These are phyloP conservation scores for Xenus cinereus DNA, from an alignment of 2,113 vertebrate genomes.

Conservation along the genomic window DNA sequence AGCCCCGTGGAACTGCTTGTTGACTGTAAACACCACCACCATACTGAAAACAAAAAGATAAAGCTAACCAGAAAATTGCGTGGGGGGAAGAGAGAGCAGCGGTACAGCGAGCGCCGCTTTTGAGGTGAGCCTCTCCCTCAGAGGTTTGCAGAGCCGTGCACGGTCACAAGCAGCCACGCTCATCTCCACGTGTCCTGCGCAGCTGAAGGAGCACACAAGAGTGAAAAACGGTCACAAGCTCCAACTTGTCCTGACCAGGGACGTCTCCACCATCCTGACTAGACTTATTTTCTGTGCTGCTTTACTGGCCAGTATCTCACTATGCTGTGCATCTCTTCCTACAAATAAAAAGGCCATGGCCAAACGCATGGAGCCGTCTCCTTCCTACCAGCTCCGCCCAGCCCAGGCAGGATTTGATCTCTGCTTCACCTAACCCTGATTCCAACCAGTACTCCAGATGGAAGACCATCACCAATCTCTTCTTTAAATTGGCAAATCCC, in stretches of 20 bases:
- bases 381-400: not conserved
- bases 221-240: fast-evolving
- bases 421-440: not conserved
- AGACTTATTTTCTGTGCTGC: not conserved
- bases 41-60: not conserved
- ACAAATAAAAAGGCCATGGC: not conserved
- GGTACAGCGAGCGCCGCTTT: not conserved
- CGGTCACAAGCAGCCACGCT: fast-evolving
- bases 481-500: fast-evolving
- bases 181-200: not conserved
- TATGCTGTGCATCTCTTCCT: not conserved
- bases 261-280: not conserved
- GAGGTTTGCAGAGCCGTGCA: not conserved
- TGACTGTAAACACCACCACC: conserved; percentile 43
- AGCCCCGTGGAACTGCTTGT: not conserved
- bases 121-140: not conserved
- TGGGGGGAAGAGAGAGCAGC: not conserved
- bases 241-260: not conserved
- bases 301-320: not conserved
- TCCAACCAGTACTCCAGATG: not conserved
- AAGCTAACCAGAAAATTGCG: not conserved
- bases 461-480: not conserved
- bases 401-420: not conserved
- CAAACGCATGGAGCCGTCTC: not conserved
- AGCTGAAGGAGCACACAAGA: fast-evolving